Percentiles rank a stretch among this genome's conserved stretches.
phyloP scores from a whole-genome alignment of 1,140 invertebrate genomes.

The Myzus persicae region DNA sequence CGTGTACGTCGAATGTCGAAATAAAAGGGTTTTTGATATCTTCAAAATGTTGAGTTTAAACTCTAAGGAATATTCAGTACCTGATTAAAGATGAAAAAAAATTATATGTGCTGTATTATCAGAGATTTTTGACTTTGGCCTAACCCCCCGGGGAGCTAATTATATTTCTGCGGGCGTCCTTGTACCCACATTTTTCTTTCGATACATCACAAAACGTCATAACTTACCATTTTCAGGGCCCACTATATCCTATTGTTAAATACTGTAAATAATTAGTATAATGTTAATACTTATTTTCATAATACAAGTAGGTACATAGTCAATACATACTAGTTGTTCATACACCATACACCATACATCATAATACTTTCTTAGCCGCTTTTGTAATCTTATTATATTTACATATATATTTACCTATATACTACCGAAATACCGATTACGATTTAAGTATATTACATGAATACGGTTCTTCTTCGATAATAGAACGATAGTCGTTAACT shows the following conservation, averaged over 20 bases:
- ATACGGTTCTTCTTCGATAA: neutral
- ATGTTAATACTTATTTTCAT: neutral
- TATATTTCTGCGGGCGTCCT: too few species aligned
- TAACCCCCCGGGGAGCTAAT: too few species aligned
- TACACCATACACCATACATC: neutral
- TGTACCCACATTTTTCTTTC: neutral
- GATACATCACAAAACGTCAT: neutral
- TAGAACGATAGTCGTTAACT: neutral
- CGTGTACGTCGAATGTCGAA: too few species aligned
- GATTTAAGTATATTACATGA: neutral
- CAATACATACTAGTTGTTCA: neutral
- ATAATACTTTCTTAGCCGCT: neutral
- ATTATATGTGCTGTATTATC: too few species aligned
- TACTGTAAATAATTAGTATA: neutral
- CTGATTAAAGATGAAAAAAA: neutral
- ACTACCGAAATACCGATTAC: neutral
- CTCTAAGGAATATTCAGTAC: neutral
- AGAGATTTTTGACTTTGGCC: too few species aligned
- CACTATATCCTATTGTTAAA: neutral
- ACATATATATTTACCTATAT: neutral
- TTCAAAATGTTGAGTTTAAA: neutral
- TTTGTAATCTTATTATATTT: slow-evolving; percentile 16
- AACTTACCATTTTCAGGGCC: neutral
- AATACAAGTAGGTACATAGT: neutral
- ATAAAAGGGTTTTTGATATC: too few species aligned